Evolutionary conservation across 2,113 vertebrate genomes (phyloP), one percentile per base, ranked within the genome.

Genomic region (Chloebia gouldiae): DNA sequence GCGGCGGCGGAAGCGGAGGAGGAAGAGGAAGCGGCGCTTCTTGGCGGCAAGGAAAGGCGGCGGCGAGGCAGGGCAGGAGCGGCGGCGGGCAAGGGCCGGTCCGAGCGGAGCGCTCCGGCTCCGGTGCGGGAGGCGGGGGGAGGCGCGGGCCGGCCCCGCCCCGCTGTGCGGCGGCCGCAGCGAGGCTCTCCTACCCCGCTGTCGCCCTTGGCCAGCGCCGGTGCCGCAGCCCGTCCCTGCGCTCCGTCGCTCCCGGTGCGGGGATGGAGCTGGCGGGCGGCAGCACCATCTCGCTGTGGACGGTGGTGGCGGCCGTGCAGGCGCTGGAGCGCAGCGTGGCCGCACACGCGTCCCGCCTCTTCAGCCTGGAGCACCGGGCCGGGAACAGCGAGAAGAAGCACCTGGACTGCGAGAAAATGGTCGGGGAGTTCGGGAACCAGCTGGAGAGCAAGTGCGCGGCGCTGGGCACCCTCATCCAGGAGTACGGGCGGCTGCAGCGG

Each of bases 261-360:
- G 69, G 37, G 39, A 89, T 89, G 86, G 78, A 89, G 86, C 78
- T 81, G 86, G 22, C 96, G 66, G 92, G 96, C 54, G 94, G 95
- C 9, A 42, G 94, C 5, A 95, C 96, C 93, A 95, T 97, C 91
- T 98, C 97, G 0, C 96, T 97, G 19, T 97, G 97, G 97, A 98
- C 97, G 0, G 97, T 97, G 92, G 97, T 97, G 91, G 97, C 97
- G 1, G 97, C 97, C 45, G 97, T 98, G 57, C 97, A 97, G 86
- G 96, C 96, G 0, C 96, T 97, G 86, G 97, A 98, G 75, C 90
- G 94, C 57, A 97, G 98, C 71, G 95, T 98, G 81, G 97, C 97
- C 3, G 92, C 97, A 49, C 97, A 98, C 45, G 96, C 96, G 51
- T 93, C 92, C 22, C 96, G 97, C 17, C 92, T 98, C 88, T 95